phyloP scores from a whole-genome alignment of 2,888 invertebrate species.

The Junonia oenone region DNA sequence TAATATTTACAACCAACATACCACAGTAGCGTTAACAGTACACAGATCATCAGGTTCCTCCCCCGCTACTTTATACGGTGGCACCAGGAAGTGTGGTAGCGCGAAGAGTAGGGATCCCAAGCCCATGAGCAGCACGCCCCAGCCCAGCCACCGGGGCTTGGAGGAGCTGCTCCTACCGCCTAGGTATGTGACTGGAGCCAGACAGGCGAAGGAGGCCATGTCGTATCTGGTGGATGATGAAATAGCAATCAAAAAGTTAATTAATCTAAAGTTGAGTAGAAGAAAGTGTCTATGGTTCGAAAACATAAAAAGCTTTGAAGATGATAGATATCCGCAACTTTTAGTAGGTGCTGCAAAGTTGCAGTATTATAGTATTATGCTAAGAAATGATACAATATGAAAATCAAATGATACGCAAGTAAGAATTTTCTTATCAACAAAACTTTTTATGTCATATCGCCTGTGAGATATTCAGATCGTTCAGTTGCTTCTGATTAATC shows the following conservation, averaged over 20 bases:
- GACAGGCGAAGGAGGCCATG: constrained; percentile 89
- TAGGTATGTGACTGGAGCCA: constrained; percentile 91
- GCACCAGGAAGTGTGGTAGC: constrained; percentile 88
- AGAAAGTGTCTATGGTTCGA: no score
- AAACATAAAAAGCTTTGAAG: no score
- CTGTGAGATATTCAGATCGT: no score
- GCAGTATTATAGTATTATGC: no score
- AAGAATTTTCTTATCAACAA: no score
- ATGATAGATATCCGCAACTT: no score
- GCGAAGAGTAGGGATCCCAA: constrained; percentile 88
- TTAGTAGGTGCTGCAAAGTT: no score
- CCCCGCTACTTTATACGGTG: constrained; percentile 80
- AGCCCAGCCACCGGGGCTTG: constrained; percentile 86
- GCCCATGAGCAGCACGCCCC: constrained; percentile 87
- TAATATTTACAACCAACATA: no score
- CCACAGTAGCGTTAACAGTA: constrained; percentile 49
- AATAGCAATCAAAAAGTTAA: neutral
- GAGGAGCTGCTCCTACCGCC: constrained; percentile 85
- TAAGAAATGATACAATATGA: no score
- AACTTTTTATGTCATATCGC: no score
- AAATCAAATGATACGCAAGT: no score
- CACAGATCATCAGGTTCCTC: constrained; percentile 67
- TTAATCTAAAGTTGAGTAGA: neutral
- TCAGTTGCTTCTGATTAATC: no score
- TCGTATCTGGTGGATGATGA: constrained; percentile 84